Evolutionary conservation across 2,797 vertebrate species (phyloP), one percentile per base, ranked within the genome.

Genomic region (Ctenosaura bakeri): DNA sequence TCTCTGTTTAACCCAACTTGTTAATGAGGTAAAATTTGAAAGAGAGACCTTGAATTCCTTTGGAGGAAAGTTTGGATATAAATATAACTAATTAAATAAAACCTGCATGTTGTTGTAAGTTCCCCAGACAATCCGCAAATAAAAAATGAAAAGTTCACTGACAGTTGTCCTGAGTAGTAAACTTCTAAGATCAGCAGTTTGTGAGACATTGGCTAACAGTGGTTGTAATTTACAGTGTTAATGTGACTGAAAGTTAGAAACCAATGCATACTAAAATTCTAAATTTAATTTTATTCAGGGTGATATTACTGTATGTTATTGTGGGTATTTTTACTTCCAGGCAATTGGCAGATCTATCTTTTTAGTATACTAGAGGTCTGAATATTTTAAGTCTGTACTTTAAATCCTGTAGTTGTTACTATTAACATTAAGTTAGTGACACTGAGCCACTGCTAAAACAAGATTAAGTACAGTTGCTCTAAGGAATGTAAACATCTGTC

Each of bases 401-500:
- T 78, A 74, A 38, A 22, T 86, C 71, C n/a, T 35, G 7, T 66
- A 84, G 8, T 74, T 74, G 35, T 86, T 22, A 9, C 14, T 20
- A 86, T 54, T n/a, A 89, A 74, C 3, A 18, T 80, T 0, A 56
- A 73, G 92, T 90, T 90, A 93, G 35, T 80, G 89, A 91, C 66
- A 18, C 54, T 79, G 71, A 83, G 80, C 7, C 66, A 50, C 42
- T 32, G 56, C 86, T 79, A 79, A 79, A 88, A 82, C 79, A 83
- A 59, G 29, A 88, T 91, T 89, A n/a, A 92, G 26, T 71, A 82
- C n/a, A 46, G 54, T 73, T 89, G 69, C 80, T 89, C 16, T 83
- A 64, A 83, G 32, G 69, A 89, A 76, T 52, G 76, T 62, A 54
- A 88, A 83, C 88, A 89, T 83, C 71, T 83, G 81, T 77, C 66